A percentile compares a stretch with the other conserved stretches of the same genome.
phyloP scores from a whole-genome alignment of 2,797 vertebrate genomes.

The Hemitrygon akajei region DNA sequence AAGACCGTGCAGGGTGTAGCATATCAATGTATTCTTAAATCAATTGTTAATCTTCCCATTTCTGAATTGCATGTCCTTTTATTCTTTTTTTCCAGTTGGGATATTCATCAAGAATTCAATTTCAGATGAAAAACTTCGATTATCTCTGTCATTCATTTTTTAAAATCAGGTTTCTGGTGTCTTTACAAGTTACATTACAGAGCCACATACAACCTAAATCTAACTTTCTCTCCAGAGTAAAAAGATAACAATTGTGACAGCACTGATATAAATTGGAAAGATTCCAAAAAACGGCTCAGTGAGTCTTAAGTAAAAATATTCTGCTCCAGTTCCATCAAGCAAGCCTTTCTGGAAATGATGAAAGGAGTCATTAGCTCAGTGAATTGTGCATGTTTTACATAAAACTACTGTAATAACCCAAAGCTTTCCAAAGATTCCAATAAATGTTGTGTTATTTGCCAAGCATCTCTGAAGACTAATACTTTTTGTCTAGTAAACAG shows the following conservation, averaged over 20 bases:
- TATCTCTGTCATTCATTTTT: conserved; percentile 19
- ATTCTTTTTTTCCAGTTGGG: background rate
- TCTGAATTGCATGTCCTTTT: background rate
- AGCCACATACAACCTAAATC: conserved; percentile 18
- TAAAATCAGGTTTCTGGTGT: conserved; percentile 14
- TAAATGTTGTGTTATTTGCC: background rate
- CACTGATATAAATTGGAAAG: conserved; percentile 17
- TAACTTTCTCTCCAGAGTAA: conserved; percentile 19
- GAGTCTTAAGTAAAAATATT: conserved; percentile 36
- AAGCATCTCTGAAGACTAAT: background rate
- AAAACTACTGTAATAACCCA: conserved; percentile 33
- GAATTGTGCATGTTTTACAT: conserved; percentile 24
- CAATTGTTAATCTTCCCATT: conserved; percentile 10
- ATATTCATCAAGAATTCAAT: conserved; percentile 16
- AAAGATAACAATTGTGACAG: conserved; percentile 24
- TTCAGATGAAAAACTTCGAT: conserved; percentile 25
- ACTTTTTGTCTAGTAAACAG: background rate
- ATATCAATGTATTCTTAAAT: background rate
- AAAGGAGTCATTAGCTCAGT: conserved; percentile 32
- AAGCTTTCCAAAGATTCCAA: background rate
- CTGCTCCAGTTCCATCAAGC: conserved; percentile 32
- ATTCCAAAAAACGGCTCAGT: background rate
- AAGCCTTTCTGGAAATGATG: conserved; percentile 22
- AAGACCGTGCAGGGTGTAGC: background rate
- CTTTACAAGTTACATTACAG: conserved; percentile 12